Evolutionary conservation across 2,113 vertebrate species (phyloP), one percentile per base, ranked within the genome.

Genomic region (Albula glossodonta): DNA sequence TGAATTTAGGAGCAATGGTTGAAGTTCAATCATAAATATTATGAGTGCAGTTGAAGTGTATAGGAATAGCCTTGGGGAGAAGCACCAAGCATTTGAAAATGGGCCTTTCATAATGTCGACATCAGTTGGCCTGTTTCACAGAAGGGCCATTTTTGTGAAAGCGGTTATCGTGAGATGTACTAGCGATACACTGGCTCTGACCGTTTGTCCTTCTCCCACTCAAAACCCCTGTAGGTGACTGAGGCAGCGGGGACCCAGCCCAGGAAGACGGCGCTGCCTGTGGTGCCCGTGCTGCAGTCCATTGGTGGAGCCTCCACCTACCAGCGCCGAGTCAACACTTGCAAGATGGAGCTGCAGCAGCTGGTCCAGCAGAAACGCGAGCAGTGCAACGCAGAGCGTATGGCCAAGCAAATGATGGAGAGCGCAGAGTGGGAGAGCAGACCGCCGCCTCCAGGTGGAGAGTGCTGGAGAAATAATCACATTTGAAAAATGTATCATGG

Each of bases 371-470:
- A 99, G 91, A 99, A 98, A 92, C 93, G 97, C 51, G 98, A 99
- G 88, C 98, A 99, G 91, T 98, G 98, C 88, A 97, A 93, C 1
- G 97, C 98, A 0, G 98, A 99, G 93, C 94, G 97, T 84, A 96
- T 98, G 84, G 97, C 97, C 85, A 99, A 99, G 70, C 96, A 99
- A 90, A 98, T 99, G 97, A 97, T 99, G 97, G 98, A 99, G 90
- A 98, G 96, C 31, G 97, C 97, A 0, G 98, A 99, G 90, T 99
- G 98, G 98, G 98, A 99, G 93, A 98, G 97, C 84, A 96, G 96
- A 1, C 98, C 98, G 0, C 98, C 98, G 0, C 97, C 97, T 0
- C 97, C 98, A 84, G 98, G 98, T 99, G 84, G 78, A 78, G 53
- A 5, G 49, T 25, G 0, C 83, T 77, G 22, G 6, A 56, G 53